These are phyloP conservation scores for Andricus grossulariae DNA, from an alignment of 1,140 invertebrate species.

Conservation along the genomic window DNA sequence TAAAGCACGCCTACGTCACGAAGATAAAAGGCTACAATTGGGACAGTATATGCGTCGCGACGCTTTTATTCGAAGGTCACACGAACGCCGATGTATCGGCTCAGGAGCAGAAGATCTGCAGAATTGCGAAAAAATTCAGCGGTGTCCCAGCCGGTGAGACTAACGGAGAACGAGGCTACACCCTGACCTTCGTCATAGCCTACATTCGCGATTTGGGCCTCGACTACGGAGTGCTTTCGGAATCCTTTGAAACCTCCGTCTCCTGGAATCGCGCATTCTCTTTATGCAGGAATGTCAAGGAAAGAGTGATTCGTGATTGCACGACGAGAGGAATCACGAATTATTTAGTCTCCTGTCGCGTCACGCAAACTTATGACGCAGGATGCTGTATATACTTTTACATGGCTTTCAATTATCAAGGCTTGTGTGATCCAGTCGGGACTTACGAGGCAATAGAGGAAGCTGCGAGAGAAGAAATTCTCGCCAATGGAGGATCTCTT, in stretches of 20 bases:
- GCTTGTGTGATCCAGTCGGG: conserved; percentile 82
- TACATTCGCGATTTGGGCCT: conserved; percentile 96
- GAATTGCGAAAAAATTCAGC: conserved; percentile 84
- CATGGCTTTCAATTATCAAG: conserved; percentile 90
- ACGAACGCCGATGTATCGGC: conserved; percentile 81
- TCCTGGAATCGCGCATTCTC: conserved; percentile 94
- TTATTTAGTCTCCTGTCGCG: conserved; percentile 86
- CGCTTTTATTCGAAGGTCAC: conserved; percentile 93
- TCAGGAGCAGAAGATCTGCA: conserved; percentile 89
- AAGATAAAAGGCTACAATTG: conserved; percentile 93
- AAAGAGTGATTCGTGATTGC: conserved; percentile 86
- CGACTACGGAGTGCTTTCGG: conserved; percentile 91
- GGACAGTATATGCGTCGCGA: conserved; percentile 90
- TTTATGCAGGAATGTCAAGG: conserved; percentile 93
- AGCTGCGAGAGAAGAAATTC: conserved; percentile 92
- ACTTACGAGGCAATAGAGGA: conserved; percentile 90
- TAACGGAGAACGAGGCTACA: conserved; percentile 96
- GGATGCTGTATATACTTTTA: conserved; percentile 99
- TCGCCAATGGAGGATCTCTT: conserved; percentile 92
- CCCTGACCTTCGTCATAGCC: conserved; percentile 98
- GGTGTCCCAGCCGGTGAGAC: conserved; percentile 93
- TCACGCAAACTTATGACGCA: conserved; percentile 98
- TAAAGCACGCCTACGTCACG: conserved; percentile 94
- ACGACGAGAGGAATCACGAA: conserved; percentile 78
- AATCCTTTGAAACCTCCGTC: conserved; percentile 99